phyloP scores from a whole-genome alignment of 1,140 invertebrate species.

The Drosophila rhopaloa region DNA sequence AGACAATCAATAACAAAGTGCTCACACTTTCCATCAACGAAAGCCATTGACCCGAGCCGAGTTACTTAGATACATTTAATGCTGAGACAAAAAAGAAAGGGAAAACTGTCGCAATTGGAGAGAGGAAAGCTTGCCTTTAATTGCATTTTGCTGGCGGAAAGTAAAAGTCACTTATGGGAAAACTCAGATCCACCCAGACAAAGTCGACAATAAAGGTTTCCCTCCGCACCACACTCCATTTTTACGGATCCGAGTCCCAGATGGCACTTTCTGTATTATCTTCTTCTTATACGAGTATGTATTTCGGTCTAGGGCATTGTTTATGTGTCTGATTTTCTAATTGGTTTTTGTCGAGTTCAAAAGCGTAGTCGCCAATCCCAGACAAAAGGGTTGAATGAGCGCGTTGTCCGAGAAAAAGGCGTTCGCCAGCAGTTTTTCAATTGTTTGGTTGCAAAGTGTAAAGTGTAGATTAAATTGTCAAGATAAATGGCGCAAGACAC shows the following conservation, averaged over 20 bases:
- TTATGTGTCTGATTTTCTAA: conserved; percentile 68
- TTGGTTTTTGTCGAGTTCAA: conserved; percentile 51
- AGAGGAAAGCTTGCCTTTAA: conserved; percentile 58
- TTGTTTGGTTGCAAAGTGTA: conserved; percentile 35
- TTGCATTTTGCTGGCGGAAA: conserved; percentile 66
- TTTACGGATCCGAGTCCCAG: conserved; percentile 1
- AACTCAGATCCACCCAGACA: conserved; percentile 30
- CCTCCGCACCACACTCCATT: not conserved
- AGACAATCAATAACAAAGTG: conserved; percentile 27
- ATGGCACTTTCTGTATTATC: conserved; percentile 22
- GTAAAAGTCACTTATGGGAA: conserved; percentile 64
- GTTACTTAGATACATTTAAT: conserved; percentile 43
- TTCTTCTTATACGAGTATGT: conserved; percentile 2
- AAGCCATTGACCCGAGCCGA: conserved; percentile 32
- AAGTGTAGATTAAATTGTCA: conserved; percentile 68
- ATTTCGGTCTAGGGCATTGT: conserved; percentile 48
- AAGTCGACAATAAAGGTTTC: conserved; percentile 21
- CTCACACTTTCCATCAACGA: conserved; percentile 38
- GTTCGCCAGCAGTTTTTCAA: conserved; percentile 35
- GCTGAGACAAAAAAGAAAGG: conserved; percentile 44
- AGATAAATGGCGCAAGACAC: conserved; percentile 65
- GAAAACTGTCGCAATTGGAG: conserved; percentile 51
- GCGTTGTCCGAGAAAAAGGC: conserved; percentile 40
- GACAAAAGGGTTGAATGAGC: conserved; percentile 39
- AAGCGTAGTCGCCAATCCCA: conserved; percentile 1